These are phyloP conservation scores for Gadus macrocephalus DNA, from an alignment of 2,113 vertebrate species.

Conservation along the genomic window DNA sequence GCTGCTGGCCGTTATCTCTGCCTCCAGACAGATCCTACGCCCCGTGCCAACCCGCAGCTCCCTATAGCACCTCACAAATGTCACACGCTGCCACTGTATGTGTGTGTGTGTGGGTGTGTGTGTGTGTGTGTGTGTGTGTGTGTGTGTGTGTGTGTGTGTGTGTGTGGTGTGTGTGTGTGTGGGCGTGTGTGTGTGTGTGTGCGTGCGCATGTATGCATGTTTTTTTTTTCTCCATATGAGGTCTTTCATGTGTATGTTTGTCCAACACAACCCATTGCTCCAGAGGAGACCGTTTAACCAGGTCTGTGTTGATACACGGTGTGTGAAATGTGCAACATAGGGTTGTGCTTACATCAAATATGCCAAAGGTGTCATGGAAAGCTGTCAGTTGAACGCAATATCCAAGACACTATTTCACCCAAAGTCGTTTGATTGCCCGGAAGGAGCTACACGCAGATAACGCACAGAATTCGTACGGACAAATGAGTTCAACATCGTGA, in stretches of 20 bases:
- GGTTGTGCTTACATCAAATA: not conserved
- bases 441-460: too few species aligned
- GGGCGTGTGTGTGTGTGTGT: conserved; percentile 4
- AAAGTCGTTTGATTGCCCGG: too few species aligned
- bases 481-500: too few species aligned
- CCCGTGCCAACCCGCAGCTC: conserved; percentile 55
- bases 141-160: conserved; percentile 1
- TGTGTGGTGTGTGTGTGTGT: too few species aligned
- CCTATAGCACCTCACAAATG: conserved; percentile 67
- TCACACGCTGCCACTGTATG: conserved; percentile 51
- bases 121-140: not conserved
- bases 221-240: conserved; percentile 11
- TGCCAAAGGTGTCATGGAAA: too few species aligned
- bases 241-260: conserved; percentile 1
- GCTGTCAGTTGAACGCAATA: too few species aligned
- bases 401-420: too few species aligned
- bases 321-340: not conserved
- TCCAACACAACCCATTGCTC: conserved; percentile 14
- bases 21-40: conserved; percentile 67
- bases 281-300: not conserved
- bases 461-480: too few species aligned
- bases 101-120: conserved; percentile 3
- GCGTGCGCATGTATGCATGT: not conserved
- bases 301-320: not conserved
- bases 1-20: conserved; percentile 65